Evolutionary conservation across 2,888 invertebrate genomes (phyloP), one percentile per base, ranked within the genome.

Genomic region (Metellina segmentata): DNA sequence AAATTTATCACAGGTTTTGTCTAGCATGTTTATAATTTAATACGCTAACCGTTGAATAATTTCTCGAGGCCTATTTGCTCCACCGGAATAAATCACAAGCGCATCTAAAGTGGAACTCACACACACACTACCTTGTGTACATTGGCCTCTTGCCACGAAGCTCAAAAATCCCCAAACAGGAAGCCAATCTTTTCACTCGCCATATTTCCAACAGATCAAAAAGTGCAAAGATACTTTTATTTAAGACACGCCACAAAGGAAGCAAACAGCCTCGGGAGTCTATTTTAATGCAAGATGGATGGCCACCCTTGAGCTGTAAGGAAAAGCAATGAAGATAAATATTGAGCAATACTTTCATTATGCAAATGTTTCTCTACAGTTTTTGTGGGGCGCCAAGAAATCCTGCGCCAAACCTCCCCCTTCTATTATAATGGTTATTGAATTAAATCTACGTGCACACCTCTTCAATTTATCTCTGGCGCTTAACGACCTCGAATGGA

Each of bases 271-370:
- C 9, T n/a, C 20, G 16, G 11, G 61, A 19, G n/a, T 72, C n/a
- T 69, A 83, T 49, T 81, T 69, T 89, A 81, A 89, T 89, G 81
- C 48, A 82, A 89, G 89, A 89, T 75, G 81, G 77, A 89, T 89
- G 72, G 82, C 48, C 51, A 61, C 34, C 16, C 75, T 51, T 82
- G 34, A 89, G 48, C 81, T 19, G 61, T 51, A 34, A 75, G 75
- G 89, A 89, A 89, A 82, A 75, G 81, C 89, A 89, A 89, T 77
- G 89, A 82, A 82, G 89, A 89, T 89, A 89, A 82, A 89, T 89
- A 82, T 89, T 89, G 81, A 89, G 88, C 89, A 89, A 89, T 89
- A 78, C 82, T 81, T 87, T 82, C 89, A 89, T 89, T 89, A 89
- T 89, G 89, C 82, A 89, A 89, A 89, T 89, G 89, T 34, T 81